These are phyloP conservation scores for Pseudachorutes palmiensis DNA, from an alignment of 1,140 invertebrate species.

Conservation along the genomic window DNA sequence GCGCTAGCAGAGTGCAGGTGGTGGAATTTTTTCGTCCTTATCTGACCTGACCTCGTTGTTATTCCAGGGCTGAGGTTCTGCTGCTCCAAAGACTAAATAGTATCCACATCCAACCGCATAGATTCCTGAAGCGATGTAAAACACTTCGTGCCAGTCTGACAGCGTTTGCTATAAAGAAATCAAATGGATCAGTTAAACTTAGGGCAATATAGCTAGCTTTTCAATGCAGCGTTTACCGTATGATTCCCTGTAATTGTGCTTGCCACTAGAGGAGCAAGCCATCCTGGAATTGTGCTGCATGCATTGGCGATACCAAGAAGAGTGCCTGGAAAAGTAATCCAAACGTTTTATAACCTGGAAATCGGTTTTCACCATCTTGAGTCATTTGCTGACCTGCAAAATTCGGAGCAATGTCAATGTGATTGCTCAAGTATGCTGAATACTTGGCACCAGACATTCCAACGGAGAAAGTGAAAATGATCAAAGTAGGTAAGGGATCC, in stretches of 20 bases:
- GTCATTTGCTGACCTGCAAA: conserved; percentile 41
- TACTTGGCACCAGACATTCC: conserved; percentile 66
- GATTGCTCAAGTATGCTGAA: conserved; percentile 67
- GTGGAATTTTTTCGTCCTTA: not conserved
- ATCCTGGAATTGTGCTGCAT: conserved; percentile 41
- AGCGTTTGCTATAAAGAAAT: conserved; percentile 41
- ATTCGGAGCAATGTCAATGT: conserved; percentile 50
- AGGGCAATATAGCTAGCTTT: conserved; percentile 41
- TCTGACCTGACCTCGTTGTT: conserved; percentile 40
- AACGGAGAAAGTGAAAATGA: conserved; percentile 55
- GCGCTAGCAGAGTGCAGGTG: no score
- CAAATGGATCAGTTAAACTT: conserved; percentile 41
- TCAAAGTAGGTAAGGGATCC: conserved; percentile 47
- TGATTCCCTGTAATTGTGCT: not conserved
- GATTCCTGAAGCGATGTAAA: conserved; percentile 45
- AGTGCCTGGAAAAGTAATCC: conserved; percentile 43
- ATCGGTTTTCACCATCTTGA: not conserved
- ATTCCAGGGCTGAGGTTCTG: conserved; percentile 33
- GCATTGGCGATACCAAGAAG: conserved; percentile 50
- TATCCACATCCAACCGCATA: conserved; percentile 43
- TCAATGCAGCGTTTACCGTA: not conserved
- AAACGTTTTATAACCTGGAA: conserved; percentile 42
- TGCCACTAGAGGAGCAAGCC: not conserved
- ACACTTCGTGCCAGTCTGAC: conserved; percentile 46
- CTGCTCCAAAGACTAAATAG: conserved; percentile 40